phyloP scores from a whole-genome alignment of 1,140 invertebrate species.

The Andrena cerasifolii region DNA sequence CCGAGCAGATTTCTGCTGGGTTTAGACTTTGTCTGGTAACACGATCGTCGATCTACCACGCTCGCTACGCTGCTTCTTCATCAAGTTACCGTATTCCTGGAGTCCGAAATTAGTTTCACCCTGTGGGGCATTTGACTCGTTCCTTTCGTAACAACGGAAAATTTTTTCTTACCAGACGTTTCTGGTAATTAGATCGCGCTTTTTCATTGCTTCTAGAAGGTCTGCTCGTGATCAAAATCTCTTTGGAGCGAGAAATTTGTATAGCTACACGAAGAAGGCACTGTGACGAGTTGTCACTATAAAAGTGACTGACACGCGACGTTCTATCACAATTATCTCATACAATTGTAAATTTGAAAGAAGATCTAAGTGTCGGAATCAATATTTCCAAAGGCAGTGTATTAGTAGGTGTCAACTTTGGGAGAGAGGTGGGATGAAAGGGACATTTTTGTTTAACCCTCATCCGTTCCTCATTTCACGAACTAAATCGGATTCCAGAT shows the following conservation, averaged over 20 bases:
- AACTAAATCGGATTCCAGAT: no score
- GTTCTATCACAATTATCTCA: no score
- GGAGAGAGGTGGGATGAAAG: no score
- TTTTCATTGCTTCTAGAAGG: background rate
- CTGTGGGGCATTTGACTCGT: background rate
- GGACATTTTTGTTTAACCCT: no score
- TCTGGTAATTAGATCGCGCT: constrained; percentile 3
- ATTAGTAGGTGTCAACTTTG: no score
- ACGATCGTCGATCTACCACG: constrained; percentile 49
- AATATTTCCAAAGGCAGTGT: no score
- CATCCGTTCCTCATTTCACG: no score
- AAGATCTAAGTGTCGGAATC: no score
- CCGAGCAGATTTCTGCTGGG: constrained; percentile 55
- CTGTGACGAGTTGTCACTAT: no score
- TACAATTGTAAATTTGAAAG: no score
- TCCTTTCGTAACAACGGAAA: constrained; percentile 34
- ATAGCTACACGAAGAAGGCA: background rate
- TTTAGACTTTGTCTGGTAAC: constrained; percentile 51
- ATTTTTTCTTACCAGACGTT: background rate
- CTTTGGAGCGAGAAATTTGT: background rate
- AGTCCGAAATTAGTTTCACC: constrained; percentile 26
- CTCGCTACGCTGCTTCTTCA: constrained; percentile 20
- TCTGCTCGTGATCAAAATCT: background rate
- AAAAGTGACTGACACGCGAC: no score
- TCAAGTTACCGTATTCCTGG: constrained; percentile 27